Evolutionary conservation across 2,797 vertebrate genomes (phyloP).

Genomic region (Coregonus suidteri): DNA sequence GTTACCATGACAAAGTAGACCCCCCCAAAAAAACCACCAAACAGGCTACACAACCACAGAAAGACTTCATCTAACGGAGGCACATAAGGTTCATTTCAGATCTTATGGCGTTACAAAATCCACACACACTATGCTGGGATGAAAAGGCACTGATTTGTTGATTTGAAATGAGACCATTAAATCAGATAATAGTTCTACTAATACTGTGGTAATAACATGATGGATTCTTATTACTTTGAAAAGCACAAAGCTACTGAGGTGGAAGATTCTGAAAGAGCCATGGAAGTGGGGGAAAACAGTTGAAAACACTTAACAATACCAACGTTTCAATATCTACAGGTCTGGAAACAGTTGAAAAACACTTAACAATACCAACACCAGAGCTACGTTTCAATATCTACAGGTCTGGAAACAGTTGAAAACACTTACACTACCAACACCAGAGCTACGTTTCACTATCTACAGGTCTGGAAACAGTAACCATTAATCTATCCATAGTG

Average conservation of each 20-base stretch:
- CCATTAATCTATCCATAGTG: conserved; percentile 39
- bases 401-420: background rate
- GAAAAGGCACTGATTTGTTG: conserved; percentile 51
- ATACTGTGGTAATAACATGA: no score
- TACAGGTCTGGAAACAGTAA: conserved; percentile 17
- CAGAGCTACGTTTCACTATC: background rate
- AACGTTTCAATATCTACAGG: background rate
- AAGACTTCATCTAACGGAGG: background rate
- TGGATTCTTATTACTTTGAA: no score
- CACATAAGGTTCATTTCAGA: conserved; percentile 2
- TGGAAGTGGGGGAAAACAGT: background rate
- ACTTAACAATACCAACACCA: background rate
- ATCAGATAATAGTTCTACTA: background rate
- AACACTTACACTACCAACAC: background rate
- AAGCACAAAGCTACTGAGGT: no score
- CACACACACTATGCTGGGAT: background rate
- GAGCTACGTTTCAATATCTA: background rate
- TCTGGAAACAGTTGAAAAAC: background rate
- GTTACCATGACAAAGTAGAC: background rate
- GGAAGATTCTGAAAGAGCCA: background rate
- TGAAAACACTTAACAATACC: background rate
- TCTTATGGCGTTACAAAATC: background rate
- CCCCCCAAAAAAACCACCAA: background rate
- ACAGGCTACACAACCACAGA: background rate
- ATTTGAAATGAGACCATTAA: conserved; percentile 6